These are phyloP conservation scores for Batillaria attramentaria DNA, from an alignment of 1,140 invertebrate species.

Conservation along the genomic window DNA sequence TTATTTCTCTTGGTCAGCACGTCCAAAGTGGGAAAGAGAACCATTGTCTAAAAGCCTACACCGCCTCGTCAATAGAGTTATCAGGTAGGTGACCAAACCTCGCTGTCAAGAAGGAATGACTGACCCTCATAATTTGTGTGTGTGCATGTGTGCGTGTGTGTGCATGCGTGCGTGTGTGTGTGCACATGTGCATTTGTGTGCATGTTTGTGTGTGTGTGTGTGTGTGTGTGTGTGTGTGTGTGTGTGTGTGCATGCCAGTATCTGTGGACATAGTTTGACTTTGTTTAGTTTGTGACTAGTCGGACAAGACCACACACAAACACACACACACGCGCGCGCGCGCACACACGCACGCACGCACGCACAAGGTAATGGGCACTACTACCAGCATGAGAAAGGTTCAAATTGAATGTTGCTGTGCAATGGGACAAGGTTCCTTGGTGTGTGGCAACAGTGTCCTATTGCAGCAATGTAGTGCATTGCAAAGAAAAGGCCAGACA, in stretches of 20 bases:
- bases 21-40: not conserved
- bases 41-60: too few species aligned
- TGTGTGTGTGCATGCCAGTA: not conserved
- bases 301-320: conserved; percentile 12
- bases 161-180: conserved; percentile 21
- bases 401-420: too few species aligned
- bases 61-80: too few species aligned
- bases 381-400: too few species aligned
- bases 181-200: conserved; percentile 3
- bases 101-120: not conserved
- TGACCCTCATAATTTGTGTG: not conserved
- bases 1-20: not conserved
- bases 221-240: not conserved
- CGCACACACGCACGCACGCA: conserved; percentile 28
- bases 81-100: not conserved
- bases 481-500: too few species aligned
- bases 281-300: not conserved
- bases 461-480: too few species aligned
- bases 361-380: too few species aligned
- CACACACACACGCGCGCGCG: conserved; percentile 34
- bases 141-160: conserved; percentile 62
- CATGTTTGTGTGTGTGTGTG: not conserved
- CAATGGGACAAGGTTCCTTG: too few species aligned
- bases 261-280: not conserved
- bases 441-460: too few species aligned